Percentiles rank a stretch among this genome's conserved stretches.
Conservation (phyloP, 2,888 invertebrate genomes). For the Drosophila rellima region DNA sequence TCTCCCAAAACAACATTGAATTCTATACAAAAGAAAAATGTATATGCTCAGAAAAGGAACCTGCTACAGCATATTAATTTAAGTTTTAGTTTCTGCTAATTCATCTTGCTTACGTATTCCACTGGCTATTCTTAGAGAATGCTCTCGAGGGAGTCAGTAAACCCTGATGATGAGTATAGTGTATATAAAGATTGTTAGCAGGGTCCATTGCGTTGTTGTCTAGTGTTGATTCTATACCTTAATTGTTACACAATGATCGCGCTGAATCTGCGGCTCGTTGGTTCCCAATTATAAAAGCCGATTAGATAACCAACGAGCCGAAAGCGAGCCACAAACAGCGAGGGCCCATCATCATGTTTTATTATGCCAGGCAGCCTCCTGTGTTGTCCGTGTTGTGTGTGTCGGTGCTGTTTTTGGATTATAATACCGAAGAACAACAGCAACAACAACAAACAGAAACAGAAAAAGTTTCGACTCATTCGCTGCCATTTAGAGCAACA, state of each 20-base stretch:
- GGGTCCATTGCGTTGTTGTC: constrained; percentile 36
- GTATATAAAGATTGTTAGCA: constrained; percentile 21
- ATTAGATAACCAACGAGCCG: constrained; percentile 75
- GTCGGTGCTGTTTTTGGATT: constrained; percentile 72
- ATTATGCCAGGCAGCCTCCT: constrained; percentile 58
- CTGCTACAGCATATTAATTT: constrained; percentile 43
- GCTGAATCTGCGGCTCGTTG: constrained; percentile 74
- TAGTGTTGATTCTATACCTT: constrained; percentile 72
- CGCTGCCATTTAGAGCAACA: constrained; percentile 80
- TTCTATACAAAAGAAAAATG: constrained; percentile 6
- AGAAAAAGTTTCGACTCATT: constrained; percentile 70
- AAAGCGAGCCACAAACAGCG: constrained; percentile 51
- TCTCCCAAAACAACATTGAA: constrained; percentile 7
- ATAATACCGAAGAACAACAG: constrained; percentile 56
- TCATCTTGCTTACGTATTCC: constrained; percentile 48
- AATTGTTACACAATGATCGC: constrained; percentile 81
- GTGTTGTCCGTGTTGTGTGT: constrained; percentile 31
- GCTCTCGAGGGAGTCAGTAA: constrained; percentile 40
- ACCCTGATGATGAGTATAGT: constrained; percentile 7
- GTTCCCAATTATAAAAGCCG: constrained; percentile 79
- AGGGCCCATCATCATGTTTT: constrained; percentile 77
- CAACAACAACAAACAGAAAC: constrained; percentile 33
- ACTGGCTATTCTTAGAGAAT: constrained; percentile 15
- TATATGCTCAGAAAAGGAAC: constrained; percentile 16
- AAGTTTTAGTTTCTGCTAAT: constrained; percentile 49